phyloP scores from a whole-genome alignment of 2,888 invertebrate species.

The Hydropsyche betteni region DNA sequence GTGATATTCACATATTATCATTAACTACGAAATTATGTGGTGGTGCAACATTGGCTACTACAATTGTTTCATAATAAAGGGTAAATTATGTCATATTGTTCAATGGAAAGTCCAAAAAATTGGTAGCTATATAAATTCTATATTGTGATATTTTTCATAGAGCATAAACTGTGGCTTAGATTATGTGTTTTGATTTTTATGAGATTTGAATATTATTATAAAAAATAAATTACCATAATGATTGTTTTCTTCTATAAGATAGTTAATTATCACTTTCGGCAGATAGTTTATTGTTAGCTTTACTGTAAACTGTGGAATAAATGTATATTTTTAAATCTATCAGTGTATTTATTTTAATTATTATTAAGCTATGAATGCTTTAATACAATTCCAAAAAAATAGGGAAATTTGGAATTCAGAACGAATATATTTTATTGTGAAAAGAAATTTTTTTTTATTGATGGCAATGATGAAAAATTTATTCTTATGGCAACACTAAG shows the following conservation, averaged over 20 bases:
- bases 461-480: too few relatives aligned
- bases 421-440: too few relatives aligned
- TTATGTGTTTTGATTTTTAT: conserved; percentile 17
- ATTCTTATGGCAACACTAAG: too few relatives aligned
- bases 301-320: conserved; percentile 27
- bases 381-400: too few relatives aligned
- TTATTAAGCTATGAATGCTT: too few relatives aligned
- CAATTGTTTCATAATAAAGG: neutral
- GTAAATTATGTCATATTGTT: conserved; percentile 6
- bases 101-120: conserved; percentile 13
- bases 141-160: conserved; percentile 26
- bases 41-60: too few relatives aligned
- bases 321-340: conserved; percentile 33
- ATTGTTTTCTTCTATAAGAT: conserved; percentile 3
- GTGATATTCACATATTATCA: too few relatives aligned
- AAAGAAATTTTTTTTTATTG: too few relatives aligned
- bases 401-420: too few relatives aligned
- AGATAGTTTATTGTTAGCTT: conserved; percentile 22
- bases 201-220: conserved; percentile 9
- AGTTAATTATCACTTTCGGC: neutral
- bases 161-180: neutral
- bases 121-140: conserved; percentile 23
- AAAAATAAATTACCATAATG: conserved; percentile 8
- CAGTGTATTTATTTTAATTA: neutral
- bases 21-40: too few relatives aligned